Conservation (phyloP, 2,797 vertebrate species). For the Esox lucius region DNA sequence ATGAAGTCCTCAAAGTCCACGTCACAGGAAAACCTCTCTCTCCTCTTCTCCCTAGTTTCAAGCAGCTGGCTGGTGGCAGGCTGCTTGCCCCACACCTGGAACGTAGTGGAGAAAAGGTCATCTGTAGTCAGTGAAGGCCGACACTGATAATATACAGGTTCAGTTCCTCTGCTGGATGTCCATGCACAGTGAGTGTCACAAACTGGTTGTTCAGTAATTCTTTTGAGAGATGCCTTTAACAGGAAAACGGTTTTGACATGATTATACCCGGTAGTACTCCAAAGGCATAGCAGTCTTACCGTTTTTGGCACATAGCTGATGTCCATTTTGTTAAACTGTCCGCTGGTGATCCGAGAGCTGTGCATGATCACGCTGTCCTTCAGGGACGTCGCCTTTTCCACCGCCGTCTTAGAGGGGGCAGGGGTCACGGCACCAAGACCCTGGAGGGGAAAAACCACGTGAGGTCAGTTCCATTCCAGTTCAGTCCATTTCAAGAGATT, state of each 20-base stretch:
- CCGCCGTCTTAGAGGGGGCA: slow-evolving; percentile 20
- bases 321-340: slow-evolving; percentile 73
- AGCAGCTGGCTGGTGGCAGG: slow-evolving; percentile 76
- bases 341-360: slow-evolving; percentile 75
- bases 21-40: slow-evolving; percentile 63
- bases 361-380: slow-evolving; percentile 68
- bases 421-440: slow-evolving; percentile 12
- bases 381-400: slow-evolving; percentile 42
- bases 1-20: slow-evolving; percentile 80
- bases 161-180: not conserved
- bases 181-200: not conserved
- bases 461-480: not conserved
- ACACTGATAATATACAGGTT: not conserved
- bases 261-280: not conserved
- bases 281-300: slow-evolving; percentile 62
- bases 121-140: not conserved
- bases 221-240: not conserved
- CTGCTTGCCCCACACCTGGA: slow-evolving; percentile 82
- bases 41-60: slow-evolving; percentile 72
- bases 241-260: too few relatives aligned
- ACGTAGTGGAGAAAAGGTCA: slow-evolving; percentile 26
- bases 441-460: slow-evolving; percentile 35
- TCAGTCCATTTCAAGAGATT: not conserved
- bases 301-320: slow-evolving; percentile 83
- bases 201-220: not conserved